phyloP scores from a whole-genome alignment of 1,140 invertebrate genomes.

The Lepidurus couesii region DNA sequence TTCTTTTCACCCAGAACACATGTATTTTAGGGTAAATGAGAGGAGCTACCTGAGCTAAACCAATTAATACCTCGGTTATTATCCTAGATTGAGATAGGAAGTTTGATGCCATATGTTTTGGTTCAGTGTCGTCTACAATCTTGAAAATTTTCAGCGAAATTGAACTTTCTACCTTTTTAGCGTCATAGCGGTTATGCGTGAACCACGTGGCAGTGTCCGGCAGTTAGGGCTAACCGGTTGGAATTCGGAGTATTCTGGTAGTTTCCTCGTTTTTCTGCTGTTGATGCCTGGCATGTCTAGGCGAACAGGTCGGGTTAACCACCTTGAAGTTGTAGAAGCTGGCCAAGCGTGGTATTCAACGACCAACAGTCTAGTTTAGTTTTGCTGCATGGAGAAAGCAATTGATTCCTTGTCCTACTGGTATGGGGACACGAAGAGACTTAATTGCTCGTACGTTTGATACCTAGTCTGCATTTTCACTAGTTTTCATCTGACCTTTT shows the following conservation, averaged over 20 bases:
- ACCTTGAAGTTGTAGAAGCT: not conserved
- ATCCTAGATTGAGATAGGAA: no score
- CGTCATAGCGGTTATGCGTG: not conserved
- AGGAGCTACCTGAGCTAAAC: no score
- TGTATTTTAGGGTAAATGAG: no score
- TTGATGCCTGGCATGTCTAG: not conserved
- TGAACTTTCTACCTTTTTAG: not conserved
- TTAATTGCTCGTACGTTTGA: no score
- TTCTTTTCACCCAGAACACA: no score
- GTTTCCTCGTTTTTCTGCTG: not conserved
- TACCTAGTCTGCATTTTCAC: not conserved
- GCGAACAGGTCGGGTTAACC: not conserved
- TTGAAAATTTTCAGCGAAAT: not conserved
- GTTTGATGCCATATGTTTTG: no score
- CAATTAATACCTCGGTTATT: no score
- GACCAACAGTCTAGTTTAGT: not conserved
- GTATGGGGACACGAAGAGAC: not conserved
- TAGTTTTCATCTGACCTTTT: not conserved
- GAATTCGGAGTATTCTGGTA: constrained; percentile 1
- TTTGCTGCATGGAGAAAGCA: not conserved
- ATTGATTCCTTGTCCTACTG: not conserved
- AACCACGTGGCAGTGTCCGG: not conserved
- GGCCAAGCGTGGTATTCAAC: not conserved
- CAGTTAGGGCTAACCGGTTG: not conserved
- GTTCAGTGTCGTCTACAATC: no score